Base-by-base conservation (phyloP, 2,113 vertebrate genomes). In the Scomber scombrus region DNA sequence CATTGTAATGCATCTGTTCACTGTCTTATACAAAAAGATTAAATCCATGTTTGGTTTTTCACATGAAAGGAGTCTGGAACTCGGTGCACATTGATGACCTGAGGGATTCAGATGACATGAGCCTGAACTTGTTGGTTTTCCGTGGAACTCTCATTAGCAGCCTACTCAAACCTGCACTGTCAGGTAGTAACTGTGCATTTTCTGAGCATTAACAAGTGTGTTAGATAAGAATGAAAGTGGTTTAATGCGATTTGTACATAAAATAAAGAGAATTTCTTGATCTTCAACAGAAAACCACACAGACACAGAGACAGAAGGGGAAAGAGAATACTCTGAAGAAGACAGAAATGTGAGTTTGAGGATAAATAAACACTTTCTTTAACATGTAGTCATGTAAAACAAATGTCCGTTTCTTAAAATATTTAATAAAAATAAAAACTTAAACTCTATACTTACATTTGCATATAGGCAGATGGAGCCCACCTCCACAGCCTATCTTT, bases 61-160 rank as follows among this genome's bases (percentile, higher is more conserved):
- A 11, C 52, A 15, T 61, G 16, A 0, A 74, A 95, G 95, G 95
- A 50, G 57, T 87, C 29, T 95, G 95, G 95, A 81, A 86, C 14
- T 95, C 95, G 0, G 83, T 86, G 51, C 95, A 95, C 51, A 91
- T 95, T 58, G 95, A 95, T 57, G 94, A 95, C 85, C 90, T 95
- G 78, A 93, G 92, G 77, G 93, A 95, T 50, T 89, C 92, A 4
- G 82, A 91, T 15, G 93, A 94, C 74, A 94, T 95, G 94, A 94
- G 91, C 16, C 67, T 90, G 66, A 92, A 95, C 81, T 83, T 95
- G 34, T 86, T 84, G 21, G 78, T 58, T 74, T 93, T 95, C 75
- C 94, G 92, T 88, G 94, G 91, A 49, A 91, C 83, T 26, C 82
- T 92, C 5, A 89, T 95, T 4, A 95, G 95, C 83, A 79, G 77